A percentile compares a stretch with the other conserved stretches of the same genome.
These are phyloP conservation scores for Alloscopus bannaensis DNA, from an alignment of 2,888 invertebrate species.

Conservation along the genomic window DNA sequence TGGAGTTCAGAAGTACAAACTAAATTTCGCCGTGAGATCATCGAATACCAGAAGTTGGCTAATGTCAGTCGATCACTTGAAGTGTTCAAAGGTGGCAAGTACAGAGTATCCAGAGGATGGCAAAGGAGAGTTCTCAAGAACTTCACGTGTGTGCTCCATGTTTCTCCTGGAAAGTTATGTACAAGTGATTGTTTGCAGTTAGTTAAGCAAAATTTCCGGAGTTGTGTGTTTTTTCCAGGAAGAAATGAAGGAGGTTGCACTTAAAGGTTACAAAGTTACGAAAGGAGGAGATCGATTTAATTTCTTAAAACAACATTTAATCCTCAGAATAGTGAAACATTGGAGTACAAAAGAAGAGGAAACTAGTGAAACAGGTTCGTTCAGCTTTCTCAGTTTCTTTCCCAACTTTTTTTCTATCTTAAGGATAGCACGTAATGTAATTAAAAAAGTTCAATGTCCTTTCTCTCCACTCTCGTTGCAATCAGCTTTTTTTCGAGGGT, in stretches of 20 bases:
- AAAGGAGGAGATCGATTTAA: too few relatives aligned
- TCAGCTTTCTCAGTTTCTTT: too few relatives aligned
- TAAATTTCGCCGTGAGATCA: too few relatives aligned
- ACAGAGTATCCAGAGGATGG: neutral
- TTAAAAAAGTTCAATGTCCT: constrained; percentile 64
- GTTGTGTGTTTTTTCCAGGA: neutral
- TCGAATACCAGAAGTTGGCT: too few relatives aligned
- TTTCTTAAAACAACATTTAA: too few relatives aligned
- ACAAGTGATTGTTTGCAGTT: constrained; percentile 11
- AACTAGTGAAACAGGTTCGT: constrained; percentile 10
- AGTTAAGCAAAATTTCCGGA: constrained; percentile 15
- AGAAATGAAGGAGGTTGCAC: too few relatives aligned
- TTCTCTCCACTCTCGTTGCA: constrained; percentile 13
- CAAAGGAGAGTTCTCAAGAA: neutral
- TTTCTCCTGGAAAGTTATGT: too few relatives aligned
- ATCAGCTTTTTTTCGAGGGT: constrained; percentile 14
- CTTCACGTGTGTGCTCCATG: too few relatives aligned
- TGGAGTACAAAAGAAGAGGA: too few relatives aligned
- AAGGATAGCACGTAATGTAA: constrained; percentile 40
- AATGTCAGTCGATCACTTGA: neutral
- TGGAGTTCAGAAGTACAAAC: too few relatives aligned
- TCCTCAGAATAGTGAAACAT: too few relatives aligned
- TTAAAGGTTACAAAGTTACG: too few relatives aligned
- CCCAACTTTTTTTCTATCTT: constrained; percentile 5
- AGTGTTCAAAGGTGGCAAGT: neutral